Percentiles rank a stretch among this genome's conserved stretches.
Evolutionary conservation across 1,140 invertebrate species (phyloP).

Genomic region (Zophobas morio): DNA sequence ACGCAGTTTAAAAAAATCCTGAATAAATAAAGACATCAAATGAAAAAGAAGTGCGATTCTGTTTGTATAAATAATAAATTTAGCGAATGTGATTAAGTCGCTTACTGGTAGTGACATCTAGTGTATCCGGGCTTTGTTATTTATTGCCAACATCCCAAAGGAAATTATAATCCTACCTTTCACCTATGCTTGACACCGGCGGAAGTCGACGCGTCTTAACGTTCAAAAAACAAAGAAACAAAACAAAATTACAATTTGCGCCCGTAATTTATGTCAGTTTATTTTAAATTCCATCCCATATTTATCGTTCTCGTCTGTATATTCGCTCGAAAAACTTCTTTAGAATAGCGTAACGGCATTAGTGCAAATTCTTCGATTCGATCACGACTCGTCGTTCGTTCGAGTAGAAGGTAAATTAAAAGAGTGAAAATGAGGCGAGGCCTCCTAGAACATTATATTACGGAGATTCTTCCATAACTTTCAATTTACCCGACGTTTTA

Average conservation of each 20-base stretch:
- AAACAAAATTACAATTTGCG: slow-evolving; percentile 50
- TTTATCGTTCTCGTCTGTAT: slow-evolving; percentile 15
- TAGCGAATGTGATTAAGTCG: slow-evolving; percentile 56
- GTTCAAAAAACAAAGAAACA: slow-evolving; percentile 46
- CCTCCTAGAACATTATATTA: slow-evolving; percentile 39
- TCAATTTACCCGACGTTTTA: slow-evolving; percentile 45
- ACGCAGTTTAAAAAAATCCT: slow-evolving; percentile 31
- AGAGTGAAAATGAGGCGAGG: slow-evolving; percentile 46
- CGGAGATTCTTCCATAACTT: slow-evolving; percentile 44
- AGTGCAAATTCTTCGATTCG: slow-evolving; percentile 16
- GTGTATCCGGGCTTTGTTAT: slow-evolving; percentile 50
- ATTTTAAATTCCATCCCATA: slow-evolving; percentile 55
- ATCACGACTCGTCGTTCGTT: slow-evolving; percentile 19
- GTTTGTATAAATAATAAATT: slow-evolving; percentile 57
- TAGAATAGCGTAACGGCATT: neutral
- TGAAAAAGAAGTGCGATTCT: slow-evolving; percentile 54
- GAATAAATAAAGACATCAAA: slow-evolving; percentile 49
- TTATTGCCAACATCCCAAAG: slow-evolving; percentile 51
- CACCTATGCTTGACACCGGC: slow-evolving; percentile 44
- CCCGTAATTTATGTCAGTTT: slow-evolving; percentile 52
- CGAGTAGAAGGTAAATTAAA: slow-evolving; percentile 39
- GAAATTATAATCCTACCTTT: slow-evolving; percentile 57
- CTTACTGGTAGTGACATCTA: slow-evolving; percentile 56
- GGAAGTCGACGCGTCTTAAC: slow-evolving; percentile 45
- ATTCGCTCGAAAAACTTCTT: neutral